Percentiles rank a stretch among this genome's conserved stretches.
phyloP scores from a whole-genome alignment of 2,797 vertebrate genomes.

The Ispidina picta region DNA sequence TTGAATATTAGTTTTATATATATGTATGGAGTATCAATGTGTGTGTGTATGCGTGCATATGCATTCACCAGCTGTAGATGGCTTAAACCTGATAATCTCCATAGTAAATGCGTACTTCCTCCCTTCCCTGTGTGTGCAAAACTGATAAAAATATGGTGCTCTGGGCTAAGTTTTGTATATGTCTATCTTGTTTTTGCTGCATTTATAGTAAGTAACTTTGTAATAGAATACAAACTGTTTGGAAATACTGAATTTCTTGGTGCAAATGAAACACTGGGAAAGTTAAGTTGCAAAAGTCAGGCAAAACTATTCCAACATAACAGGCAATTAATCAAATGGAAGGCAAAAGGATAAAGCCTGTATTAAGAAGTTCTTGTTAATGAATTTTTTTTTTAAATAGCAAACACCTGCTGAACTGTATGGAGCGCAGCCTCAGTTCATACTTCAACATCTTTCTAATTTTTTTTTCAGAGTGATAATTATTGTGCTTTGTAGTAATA shows the following conservation, averaged over 20 bases:
- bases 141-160: not conserved
- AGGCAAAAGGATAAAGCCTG: not conserved
- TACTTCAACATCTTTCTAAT: not conserved
- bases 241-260: not conserved
- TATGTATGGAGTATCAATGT: not conserved
- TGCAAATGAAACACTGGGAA: not conserved
- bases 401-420: not conserved
- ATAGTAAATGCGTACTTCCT: constrained; percentile 1
- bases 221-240: not conserved
- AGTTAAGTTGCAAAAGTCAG: not conserved
- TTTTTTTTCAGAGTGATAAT: not conserved
- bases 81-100: constrained; percentile 33
- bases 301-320: not conserved
- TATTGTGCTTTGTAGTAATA: not conserved
- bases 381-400: no score
- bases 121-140: not conserved
- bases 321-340: not conserved
- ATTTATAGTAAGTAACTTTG: not conserved
- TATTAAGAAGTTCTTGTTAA: not conserved
- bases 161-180: not conserved
- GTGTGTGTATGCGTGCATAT: not conserved
- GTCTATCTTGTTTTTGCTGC: not conserved
- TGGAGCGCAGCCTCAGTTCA: not conserved
- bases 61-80: not conserved
- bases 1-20: not conserved